Evolutionary conservation across 2,888 invertebrate genomes (phyloP), one percentile per base, ranked within the genome.

Genomic region (Sialis fuliginosa): DNA sequence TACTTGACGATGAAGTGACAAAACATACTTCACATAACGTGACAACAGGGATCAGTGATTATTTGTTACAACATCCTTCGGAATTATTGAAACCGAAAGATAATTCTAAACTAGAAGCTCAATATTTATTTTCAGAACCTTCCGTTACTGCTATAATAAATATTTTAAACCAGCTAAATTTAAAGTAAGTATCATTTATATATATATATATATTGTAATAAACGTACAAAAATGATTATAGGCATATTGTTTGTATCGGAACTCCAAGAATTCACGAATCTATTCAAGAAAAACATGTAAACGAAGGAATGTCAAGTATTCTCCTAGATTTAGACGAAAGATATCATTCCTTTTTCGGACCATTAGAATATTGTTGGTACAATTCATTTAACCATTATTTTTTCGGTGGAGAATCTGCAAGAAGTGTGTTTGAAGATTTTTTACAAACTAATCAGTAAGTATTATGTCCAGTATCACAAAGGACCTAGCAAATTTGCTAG

Each of bases 341-440:
- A 57, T 75, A 79, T 59, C 71, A 73, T 48, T 68, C 69, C 53
- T 84, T 84, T 57, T 72, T 77, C 53, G 69, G 72, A 0, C 73
- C 78, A 0, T 58, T 71, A 9, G 73, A 78, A 55, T 91, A 78
- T 58, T 74, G 81, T 32, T 82, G 81, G 74, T 93, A 86, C 65
- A 95, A 93, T 63, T 80, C 89, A 75, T 90, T 92, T 60, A 95
- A 93, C 59, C 77, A 90, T 62, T 77, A 87, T 59, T 83, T 92
- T 59, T 91, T 91, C 58, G 72, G 77, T 52, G 68, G 67, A 6
- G 67, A 70, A 46, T 68, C 74, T 33, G 72, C 76, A 48, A 65
- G 70, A 50, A 60, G 65, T 33, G 62, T 75, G 0, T 74, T 82
- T 47, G 70, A 71, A 51, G 70, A 75, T 49, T 84, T 82, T 58